Base-by-base conservation (phyloP, 2,113 vertebrate species). In the Pleuronectes platessa region DNA sequence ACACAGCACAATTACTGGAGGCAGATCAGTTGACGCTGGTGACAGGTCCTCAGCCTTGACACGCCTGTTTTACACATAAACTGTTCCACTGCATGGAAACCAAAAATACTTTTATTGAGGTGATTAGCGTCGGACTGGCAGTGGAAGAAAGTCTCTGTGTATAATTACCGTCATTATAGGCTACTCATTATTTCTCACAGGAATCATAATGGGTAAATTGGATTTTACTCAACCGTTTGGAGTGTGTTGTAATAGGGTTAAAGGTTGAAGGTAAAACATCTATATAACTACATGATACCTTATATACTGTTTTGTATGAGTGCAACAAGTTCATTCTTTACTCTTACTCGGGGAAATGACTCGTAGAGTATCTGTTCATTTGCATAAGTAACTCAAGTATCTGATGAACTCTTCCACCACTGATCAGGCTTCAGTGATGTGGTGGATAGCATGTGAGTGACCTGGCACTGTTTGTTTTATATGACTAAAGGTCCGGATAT, bases 401-500 rank as follows among this genome's bases (percentile, higher is more conserved):
- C 2, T 20, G 2, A 65, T 3, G 17, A 61, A 42, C 37, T 35
- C 71, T 63, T 67, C 20, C n/a, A 23, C 14, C 23, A 35, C 12
- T 45, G 15, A 3, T n/a, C 9, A 10, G 24, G 45, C 35, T 54
- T 73, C 35, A 18, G 12, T 68, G 63, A 70, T 42, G 55, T 58
- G 27, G 77, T 47, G 80, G 45, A 74, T 37, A 70, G 53, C 60
- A 21, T 0, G 17, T 68, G 59, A 78, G 53, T 70, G 56, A 82
- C 56, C 62, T 40, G 42, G 42, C 15, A 70, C 61, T 81, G 53
- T 63, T 77, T 68, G 74, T n/a, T 81, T 82, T 72, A 61, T 40
- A 72, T 86, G 84, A 90, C 87, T 87, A 71, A 82, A 85, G 68
- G 60, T 84, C 18, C 40, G 76, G 82, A 81, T 81, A 84, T 87